Conservation (phyloP, 2,797 vertebrate species). For the Ibycter americanus region DNA sequence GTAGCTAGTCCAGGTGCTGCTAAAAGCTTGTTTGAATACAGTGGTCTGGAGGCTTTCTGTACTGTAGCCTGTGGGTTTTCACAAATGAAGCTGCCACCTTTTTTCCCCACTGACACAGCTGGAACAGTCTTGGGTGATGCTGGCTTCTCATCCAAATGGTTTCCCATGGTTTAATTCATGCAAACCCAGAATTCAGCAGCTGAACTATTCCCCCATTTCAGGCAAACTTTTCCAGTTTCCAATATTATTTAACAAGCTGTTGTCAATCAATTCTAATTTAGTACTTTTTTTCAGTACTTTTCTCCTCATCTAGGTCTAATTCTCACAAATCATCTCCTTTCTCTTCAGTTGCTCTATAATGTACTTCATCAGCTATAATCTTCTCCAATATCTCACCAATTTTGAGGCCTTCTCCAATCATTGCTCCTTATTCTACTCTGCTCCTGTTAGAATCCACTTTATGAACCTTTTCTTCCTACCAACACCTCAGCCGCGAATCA, state of each 20-base stretch:
- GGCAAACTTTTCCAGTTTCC: neutral
- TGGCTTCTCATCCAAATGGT: neutral
- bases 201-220: neutral
- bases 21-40: neutral
- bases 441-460: neutral
- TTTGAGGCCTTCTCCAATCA: neutral
- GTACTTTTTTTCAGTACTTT: neutral
- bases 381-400: neutral
- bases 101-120: neutral
- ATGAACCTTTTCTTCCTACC: neutral
- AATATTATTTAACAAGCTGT: neutral
- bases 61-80: neutral
- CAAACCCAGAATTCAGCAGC: neutral
- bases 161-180: neutral
- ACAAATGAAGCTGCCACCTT: neutral
- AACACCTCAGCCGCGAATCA: neutral
- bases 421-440: neutral
- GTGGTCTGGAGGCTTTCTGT: neutral
- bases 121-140: neutral
- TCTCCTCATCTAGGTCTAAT: neutral
- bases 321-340: neutral
- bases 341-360: neutral
- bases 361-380: neutral
- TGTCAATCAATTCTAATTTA: constrained; percentile 1
- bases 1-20: neutral